Evolutionary conservation across 92 coral and sea anemone genomes (phyloP).

Genomic region (Siderastrea siderea): DNA sequence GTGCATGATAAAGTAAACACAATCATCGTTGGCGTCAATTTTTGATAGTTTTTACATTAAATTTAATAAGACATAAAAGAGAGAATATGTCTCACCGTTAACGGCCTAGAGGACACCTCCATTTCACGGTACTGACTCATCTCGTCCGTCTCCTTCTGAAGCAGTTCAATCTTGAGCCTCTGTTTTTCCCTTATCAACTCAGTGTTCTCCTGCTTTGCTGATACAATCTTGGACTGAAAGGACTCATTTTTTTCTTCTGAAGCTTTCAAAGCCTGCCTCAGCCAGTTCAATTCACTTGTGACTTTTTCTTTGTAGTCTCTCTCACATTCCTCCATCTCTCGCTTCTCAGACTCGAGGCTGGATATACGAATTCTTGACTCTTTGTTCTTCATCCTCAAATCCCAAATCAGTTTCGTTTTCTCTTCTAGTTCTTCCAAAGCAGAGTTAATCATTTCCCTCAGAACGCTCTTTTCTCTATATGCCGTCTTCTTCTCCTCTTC

Average conservation of each 20-base stretch:
- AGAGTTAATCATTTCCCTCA: background rate
- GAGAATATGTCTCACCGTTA: slow-evolving; percentile 16
- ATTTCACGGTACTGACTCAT: background rate
- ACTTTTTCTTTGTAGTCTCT: background rate
- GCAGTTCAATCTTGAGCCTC: background rate
- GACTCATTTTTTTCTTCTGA: background rate
- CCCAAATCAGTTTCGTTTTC: background rate
- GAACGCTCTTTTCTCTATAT: slow-evolving; percentile 6
- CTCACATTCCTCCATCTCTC: background rate
- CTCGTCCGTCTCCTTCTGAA: background rate
- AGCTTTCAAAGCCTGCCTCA: background rate
- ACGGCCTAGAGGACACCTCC: background rate
- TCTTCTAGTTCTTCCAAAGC: background rate
- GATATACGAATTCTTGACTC: slow-evolving; percentile 14
- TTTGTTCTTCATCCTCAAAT: slow-evolving; percentile 11
- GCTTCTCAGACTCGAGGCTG: slow-evolving; percentile 11
- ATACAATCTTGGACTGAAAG: background rate
- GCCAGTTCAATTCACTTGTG: background rate
- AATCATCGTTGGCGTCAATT: too few relatives aligned
- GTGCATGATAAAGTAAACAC: too few relatives aligned
- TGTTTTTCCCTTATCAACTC: slow-evolving; percentile 15
- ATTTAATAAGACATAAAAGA: too few relatives aligned
- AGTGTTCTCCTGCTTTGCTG: background rate
- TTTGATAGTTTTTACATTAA: too few relatives aligned
- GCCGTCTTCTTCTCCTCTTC: background rate